Percentiles rank a stretch among this genome's conserved stretches.
Evolutionary conservation across 2,113 vertebrate species (phyloP).

Genomic region (Pomatostomus ruficeps): DNA sequence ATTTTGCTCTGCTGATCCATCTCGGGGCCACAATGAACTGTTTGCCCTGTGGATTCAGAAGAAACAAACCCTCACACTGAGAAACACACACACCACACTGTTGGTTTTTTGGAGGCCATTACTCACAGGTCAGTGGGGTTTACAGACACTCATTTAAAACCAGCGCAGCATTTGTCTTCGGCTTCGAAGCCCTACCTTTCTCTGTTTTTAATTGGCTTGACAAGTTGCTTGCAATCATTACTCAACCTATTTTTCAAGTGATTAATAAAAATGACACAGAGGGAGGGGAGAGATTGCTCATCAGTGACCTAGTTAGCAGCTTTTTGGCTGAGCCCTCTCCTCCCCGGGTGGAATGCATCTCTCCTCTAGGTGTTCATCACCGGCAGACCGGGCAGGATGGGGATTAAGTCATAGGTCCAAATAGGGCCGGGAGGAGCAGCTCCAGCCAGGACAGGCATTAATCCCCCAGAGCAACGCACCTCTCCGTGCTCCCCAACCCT

Average conservation of each 20-base stretch:
- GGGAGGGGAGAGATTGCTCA: slow-evolving; percentile 65
- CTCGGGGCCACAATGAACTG: not conserved
- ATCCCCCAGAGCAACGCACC: not conserved
- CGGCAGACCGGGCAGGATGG: not conserved
- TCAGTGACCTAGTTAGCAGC: slow-evolving; percentile 52
- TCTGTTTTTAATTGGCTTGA: slow-evolving; percentile 50
- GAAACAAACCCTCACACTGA: not conserved
- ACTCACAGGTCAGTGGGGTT: slow-evolving; percentile 41
- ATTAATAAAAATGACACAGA: slow-evolving; percentile 71
- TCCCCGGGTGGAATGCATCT: slow-evolving; percentile 10
- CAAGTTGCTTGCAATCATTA: slow-evolving; percentile 60
- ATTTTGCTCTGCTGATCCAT: not conserved
- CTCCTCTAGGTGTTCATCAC: slow-evolving; percentile 6
- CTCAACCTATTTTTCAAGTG: slow-evolving; percentile 63
- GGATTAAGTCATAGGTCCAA: slow-evolving; percentile 56
- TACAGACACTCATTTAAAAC: slow-evolving; percentile 48
- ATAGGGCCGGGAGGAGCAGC: slow-evolving; percentile 4
- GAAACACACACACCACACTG: not conserved
- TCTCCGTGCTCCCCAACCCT: not conserved
- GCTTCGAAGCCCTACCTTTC: slow-evolving; percentile 46
- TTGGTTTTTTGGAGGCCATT: not conserved
- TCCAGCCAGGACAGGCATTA: slow-evolving; percentile 30
- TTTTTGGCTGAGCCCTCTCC: slow-evolving; percentile 21
- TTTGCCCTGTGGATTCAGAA: slow-evolving; percentile 4
- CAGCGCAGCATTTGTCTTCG: slow-evolving; percentile 22